Percentiles rank a stretch among this genome's conserved stretches.
These are phyloP conservation scores for Camelus bactrianus DNA, from an alignment of 2,113 vertebrate genomes.

Conservation along the genomic window DNA sequence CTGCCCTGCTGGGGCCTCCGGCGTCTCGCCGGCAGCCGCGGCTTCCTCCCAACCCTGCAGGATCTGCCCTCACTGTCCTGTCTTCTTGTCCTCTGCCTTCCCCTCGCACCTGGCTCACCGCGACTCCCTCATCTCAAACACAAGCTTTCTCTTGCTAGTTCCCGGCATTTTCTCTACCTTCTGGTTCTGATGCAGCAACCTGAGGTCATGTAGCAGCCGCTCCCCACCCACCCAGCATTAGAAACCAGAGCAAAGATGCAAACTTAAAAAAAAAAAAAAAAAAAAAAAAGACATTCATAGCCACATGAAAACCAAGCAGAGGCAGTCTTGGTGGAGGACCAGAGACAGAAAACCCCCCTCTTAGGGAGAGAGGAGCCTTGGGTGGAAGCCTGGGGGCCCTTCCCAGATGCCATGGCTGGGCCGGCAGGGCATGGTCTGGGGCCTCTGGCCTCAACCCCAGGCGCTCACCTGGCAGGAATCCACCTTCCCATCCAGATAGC, in stretches of 20 bases:
- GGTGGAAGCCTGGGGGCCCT: neutral
- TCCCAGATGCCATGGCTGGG: neutral
- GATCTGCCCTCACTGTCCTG: neutral
- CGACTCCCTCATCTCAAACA: neutral
- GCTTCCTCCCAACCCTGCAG: fast-evolving
- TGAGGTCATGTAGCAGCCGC: neutral
- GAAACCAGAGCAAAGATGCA: neutral
- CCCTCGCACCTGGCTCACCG: neutral
- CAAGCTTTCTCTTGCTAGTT: too few relatives aligned
- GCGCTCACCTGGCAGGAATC: conserved; percentile 96
- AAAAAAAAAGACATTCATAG: neutral
- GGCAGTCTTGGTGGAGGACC: neutral
- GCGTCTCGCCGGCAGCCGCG: neutral
- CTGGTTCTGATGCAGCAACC: neutral
- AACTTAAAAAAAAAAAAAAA: neutral
- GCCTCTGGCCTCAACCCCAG: neutral
- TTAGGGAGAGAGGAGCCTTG: neutral
- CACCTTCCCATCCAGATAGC: conserved; percentile 95
- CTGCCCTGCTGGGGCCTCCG: neutral
- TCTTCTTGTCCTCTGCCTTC: neutral
- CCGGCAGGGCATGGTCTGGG: fast-evolving
- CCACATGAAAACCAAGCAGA: neutral
- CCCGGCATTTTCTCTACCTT: neutral
- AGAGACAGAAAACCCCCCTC: neutral
- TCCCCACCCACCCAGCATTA: neutral